phyloP scores from a whole-genome alignment of 2,113 vertebrate species.

The Aptenodytes forsteri region DNA sequence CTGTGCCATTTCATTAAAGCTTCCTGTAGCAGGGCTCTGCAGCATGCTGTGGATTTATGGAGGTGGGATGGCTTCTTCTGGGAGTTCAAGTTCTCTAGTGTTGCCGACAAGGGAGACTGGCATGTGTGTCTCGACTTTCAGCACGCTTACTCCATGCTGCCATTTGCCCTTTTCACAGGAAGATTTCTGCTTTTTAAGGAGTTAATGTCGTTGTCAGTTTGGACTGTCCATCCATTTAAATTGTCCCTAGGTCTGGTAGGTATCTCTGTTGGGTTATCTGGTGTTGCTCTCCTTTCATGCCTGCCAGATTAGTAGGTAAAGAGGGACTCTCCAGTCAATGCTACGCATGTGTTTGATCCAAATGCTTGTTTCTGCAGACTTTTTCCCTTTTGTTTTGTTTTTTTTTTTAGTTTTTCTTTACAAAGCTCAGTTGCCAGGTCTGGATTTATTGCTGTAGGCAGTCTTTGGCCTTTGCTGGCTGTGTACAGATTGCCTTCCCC shows the following conservation, averaged over 20 bases:
- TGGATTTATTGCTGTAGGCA: background rate
- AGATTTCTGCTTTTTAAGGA: background rate
- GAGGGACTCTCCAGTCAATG: background rate
- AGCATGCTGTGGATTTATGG: background rate
- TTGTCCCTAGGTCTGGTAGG: background rate
- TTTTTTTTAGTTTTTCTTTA: background rate
- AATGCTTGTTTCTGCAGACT: background rate
- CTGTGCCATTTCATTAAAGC: background rate
- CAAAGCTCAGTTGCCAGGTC: background rate
- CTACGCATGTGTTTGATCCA: background rate
- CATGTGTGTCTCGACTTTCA: background rate
- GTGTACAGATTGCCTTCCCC: background rate
- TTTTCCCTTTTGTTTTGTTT: too few species aligned
- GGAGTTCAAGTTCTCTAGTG: background rate
- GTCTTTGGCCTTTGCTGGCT: background rate
- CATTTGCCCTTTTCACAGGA: background rate
- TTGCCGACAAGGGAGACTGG: background rate
- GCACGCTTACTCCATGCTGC: rapidly evolving
- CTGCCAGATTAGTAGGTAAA: background rate
- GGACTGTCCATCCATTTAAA: background rate
- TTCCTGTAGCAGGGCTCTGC: background rate
- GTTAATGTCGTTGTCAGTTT: background rate
- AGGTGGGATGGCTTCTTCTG: background rate
- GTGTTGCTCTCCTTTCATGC: background rate
- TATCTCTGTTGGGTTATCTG: background rate